These are phyloP conservation scores for Dinocampus coccinellae DNA, from an alignment of 2,888 invertebrate genomes.

Conservation along the genomic window DNA sequence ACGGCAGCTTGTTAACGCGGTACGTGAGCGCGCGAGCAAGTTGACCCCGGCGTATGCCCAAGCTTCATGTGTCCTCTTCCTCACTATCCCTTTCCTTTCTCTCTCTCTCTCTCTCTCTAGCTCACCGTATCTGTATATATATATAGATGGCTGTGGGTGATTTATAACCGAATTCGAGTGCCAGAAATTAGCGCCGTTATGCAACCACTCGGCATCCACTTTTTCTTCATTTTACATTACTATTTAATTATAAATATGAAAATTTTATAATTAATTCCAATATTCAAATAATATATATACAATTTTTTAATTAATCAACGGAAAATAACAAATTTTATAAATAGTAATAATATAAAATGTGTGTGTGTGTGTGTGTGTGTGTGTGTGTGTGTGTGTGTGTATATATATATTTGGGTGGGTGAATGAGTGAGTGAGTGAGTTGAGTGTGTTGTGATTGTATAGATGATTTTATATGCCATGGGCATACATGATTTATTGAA, in stretches of 20 bases:
- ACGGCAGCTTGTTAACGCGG: slow-evolving; percentile 52
- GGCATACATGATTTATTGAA: slow-evolving; percentile 25
- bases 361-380: not conserved
- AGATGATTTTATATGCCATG: slow-evolving; percentile 17
- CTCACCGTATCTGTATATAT: slow-evolving; percentile 7
- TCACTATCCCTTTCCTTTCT: no score
- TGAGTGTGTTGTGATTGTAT: not conserved
- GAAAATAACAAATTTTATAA: no score
- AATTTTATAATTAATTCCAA: no score
- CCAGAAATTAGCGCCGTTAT: slow-evolving; percentile 33
- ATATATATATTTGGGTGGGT: not conserved
- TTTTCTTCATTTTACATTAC: slow-evolving; percentile 17
- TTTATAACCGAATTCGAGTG: slow-evolving; percentile 36
- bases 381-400: not conserved
- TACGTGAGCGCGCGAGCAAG: slow-evolving; percentile 44
- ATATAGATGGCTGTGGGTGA: slow-evolving; percentile 43
- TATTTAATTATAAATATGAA: no score
- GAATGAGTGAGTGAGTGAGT: not conserved
- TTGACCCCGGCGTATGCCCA: slow-evolving; percentile 43
- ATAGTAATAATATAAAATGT: no score
- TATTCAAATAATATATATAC: no score
- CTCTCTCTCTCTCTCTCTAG: slow-evolving; percentile 49
- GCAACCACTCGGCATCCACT: slow-evolving; percentile 21
- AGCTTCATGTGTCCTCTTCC: slow-evolving; percentile 11
- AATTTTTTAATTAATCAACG: slow-evolving; percentile 12